Conservation (phyloP, 2,888 invertebrate species). For the Rhamphomyia laevipes region DNA sequence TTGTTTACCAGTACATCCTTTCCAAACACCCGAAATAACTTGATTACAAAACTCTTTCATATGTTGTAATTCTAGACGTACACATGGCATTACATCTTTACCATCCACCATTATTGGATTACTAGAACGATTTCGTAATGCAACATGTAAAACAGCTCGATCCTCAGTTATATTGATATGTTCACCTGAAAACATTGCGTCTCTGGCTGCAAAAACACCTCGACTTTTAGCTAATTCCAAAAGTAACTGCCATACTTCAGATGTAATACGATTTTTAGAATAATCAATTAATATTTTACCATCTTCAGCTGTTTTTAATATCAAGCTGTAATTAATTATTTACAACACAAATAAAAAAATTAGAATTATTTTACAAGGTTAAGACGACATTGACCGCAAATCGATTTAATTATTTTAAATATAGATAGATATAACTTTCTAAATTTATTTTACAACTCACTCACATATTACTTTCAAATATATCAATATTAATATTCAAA, state of each 20-base stretch:
- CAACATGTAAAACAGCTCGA: constrained; percentile 89
- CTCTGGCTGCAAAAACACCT: constrained; percentile 71
- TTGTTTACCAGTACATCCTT: constrained; percentile 77
- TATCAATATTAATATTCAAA: not conserved
- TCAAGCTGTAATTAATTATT: constrained; percentile 45
- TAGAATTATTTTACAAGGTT: not conserved
- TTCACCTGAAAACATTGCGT: constrained; percentile 86
- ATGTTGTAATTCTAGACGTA: constrained; percentile 80
- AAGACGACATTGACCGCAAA: not conserved
- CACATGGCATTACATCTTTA: constrained; percentile 84
- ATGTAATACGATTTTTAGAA: constrained; percentile 89
- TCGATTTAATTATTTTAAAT: not conserved
- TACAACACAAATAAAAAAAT: not conserved
- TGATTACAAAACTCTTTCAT: constrained; percentile 87
- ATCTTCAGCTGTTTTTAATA: constrained; percentile 66
- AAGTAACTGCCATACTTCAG: constrained; percentile 60
- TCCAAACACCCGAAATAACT: constrained; percentile 57
- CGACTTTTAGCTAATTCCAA: constrained; percentile 71
- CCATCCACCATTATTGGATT: constrained; percentile 69
- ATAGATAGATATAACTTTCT: not conserved
- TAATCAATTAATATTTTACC: constrained; percentile 90
- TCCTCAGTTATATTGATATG: constrained; percentile 97
- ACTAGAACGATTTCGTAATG: constrained; percentile 67
- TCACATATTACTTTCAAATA: not conserved
- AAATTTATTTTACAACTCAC: not conserved